A percentile compares a stretch with the other conserved stretches of the same genome.
These are phyloP conservation scores for Oscheius sp. DNA, from an alignment of 2,888 invertebrate species.

Conservation along the genomic window DNA sequence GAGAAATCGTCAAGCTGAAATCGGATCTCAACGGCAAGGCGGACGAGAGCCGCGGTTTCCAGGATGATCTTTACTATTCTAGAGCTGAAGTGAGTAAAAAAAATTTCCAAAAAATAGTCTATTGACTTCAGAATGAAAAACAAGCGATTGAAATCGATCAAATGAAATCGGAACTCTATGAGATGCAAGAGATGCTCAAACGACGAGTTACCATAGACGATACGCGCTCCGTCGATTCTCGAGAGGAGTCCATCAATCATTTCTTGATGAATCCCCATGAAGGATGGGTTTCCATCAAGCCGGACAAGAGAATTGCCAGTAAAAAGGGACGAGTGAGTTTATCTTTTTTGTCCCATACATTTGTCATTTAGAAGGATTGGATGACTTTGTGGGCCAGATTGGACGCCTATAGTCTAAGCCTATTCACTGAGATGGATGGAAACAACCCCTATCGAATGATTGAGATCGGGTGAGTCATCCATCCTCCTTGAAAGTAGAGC, in stretches of 20 bases:
- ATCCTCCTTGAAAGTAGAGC: not conserved
- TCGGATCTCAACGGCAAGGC: not conserved
- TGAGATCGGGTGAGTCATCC: constrained; percentile 14
- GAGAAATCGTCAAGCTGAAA: constrained; percentile 5
- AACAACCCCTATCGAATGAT: constrained; percentile 10
- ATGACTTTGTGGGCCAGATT: constrained; percentile 18
- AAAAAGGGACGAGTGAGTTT: constrained; percentile 17
- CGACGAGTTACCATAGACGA: not conserved
- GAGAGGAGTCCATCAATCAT: constrained; percentile 38
- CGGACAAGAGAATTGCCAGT: constrained; percentile 15
- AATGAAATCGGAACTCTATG: not conserved
- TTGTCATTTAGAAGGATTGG: constrained; percentile 30
- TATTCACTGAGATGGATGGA: constrained; percentile 19
- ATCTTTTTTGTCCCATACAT: not conserved
- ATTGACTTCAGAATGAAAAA: constrained; percentile 2
- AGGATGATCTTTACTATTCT: not conserved
- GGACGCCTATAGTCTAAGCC: constrained; percentile 4
- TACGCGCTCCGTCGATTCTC: constrained; percentile 31
- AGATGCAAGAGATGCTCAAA: not conserved
- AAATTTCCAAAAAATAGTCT: not conserved
- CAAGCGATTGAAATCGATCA: not conserved
- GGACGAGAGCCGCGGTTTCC: not conserved
- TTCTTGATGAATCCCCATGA: constrained; percentile 7
- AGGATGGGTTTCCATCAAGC: constrained; percentile 24
- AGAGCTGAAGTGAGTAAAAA: not conserved